Percentiles rank a stretch among this genome's conserved stretches.
Evolutionary conservation across 2,797 vertebrate species (phyloP).

Genomic region (Enteromius trimaculatus): DNA sequence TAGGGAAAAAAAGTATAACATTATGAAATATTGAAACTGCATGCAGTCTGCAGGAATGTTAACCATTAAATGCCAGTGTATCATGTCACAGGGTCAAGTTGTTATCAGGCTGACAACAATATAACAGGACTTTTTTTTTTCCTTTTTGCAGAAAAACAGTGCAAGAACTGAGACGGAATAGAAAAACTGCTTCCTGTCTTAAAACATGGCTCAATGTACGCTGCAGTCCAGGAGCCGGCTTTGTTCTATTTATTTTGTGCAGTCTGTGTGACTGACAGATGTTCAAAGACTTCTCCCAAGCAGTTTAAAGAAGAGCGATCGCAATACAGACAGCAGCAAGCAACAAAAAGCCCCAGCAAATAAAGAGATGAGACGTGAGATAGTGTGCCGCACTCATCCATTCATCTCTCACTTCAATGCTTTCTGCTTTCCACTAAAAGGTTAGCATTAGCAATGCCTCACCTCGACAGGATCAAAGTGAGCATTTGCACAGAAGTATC

Average conservation of each 20-base stretch:
- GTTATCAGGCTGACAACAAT: neutral
- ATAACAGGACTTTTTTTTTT: neutral
- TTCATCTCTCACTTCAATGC: slow-evolving; percentile 60
- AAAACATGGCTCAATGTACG: slow-evolving; percentile 24
- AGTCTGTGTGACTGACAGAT: slow-evolving; percentile 12
- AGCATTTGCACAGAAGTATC: slow-evolving; percentile 41
- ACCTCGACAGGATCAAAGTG: slow-evolving; percentile 54
- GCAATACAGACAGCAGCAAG: slow-evolving; percentile 1
- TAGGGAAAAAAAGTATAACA: too few species aligned
- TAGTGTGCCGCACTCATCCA: slow-evolving; percentile 41
- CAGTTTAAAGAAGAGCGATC: slow-evolving; percentile 9
- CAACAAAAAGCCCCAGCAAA: slow-evolving; percentile 32
- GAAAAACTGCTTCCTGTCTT: neutral
- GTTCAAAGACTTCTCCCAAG: slow-evolving; percentile 47
- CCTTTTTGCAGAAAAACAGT: neutral
- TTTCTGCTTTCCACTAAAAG: slow-evolving; percentile 46
- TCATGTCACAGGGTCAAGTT: neutral
- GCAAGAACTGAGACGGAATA: neutral
- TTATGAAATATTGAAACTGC: neutral
- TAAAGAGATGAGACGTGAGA: slow-evolving; percentile 53
- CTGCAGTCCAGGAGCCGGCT: slow-evolving; percentile 1
- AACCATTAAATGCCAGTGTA: neutral
- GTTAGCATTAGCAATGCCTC: slow-evolving; percentile 43
- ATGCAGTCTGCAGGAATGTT: neutral
- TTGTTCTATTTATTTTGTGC: slow-evolving; percentile 36